Percentiles rank a stretch among this genome's conserved stretches.
These are phyloP conservation scores for Tinea trinotella DNA, from an alignment of 2,888 invertebrate species.

Conservation along the genomic window DNA sequence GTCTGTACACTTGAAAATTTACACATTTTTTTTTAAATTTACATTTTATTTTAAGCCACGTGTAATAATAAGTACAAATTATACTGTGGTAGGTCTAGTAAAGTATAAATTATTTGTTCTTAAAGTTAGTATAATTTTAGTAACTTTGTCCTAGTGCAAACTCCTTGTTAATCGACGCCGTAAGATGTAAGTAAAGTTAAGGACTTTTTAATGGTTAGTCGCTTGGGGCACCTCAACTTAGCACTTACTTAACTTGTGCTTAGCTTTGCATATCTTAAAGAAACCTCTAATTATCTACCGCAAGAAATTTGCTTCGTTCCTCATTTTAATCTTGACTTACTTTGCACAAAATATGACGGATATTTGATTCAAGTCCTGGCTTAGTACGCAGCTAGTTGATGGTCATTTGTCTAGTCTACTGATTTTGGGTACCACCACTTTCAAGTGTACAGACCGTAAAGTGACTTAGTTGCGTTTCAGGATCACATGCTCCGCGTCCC, in stretches of 20 bases:
- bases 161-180: constrained; percentile 6
- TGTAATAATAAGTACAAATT: not conserved
- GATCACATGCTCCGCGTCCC: too few species aligned
- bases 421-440: too few species aligned
- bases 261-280: constrained; percentile 9
- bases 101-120: not conserved
- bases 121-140: not conserved
- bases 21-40: too few species aligned
- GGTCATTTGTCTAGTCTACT: too few species aligned
- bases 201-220: constrained; percentile 20
- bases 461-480: too few species aligned
- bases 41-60: too few species aligned
- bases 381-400: too few species aligned
- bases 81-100: not conserved
- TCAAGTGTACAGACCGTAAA: too few species aligned
- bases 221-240: constrained; percentile 18
- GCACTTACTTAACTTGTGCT: constrained; percentile 15
- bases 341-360: too few species aligned
- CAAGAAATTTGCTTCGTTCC: not conserved
- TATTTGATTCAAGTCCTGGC: too few species aligned
- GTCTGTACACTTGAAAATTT: too few species aligned
- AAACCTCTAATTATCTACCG: not conserved
- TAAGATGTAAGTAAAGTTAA: constrained; percentile 17
- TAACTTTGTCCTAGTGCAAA: not conserved
- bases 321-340: too few species aligned